These are phyloP conservation scores for Daktulosphaira vitifoliae DNA, from an alignment of 1,140 invertebrate species.

Conservation along the genomic window DNA sequence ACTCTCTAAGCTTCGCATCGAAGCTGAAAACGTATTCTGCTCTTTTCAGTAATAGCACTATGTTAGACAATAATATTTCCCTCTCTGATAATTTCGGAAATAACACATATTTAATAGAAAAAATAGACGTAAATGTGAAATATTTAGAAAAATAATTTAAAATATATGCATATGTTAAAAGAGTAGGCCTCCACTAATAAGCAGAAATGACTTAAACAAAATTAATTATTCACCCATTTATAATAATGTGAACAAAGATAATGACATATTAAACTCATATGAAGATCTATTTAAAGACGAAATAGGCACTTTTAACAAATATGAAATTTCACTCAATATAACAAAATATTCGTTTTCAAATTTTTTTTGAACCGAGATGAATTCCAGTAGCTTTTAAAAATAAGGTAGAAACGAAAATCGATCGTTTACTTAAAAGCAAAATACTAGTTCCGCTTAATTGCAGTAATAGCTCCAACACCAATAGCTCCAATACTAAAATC, in stretches of 20 bases:
- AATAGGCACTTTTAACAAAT: too few species aligned
- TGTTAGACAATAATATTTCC: neutral
- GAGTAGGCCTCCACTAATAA: neutral
- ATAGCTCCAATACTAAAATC: conserved; percentile 43
- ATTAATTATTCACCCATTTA: too few species aligned
- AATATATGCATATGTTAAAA: neutral
- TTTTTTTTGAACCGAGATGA: conserved; percentile 41
- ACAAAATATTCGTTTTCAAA: too few species aligned
- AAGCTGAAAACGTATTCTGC: too few species aligned
- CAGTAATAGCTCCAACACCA: conserved; percentile 44
- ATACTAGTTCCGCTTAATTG: conserved; percentile 38
- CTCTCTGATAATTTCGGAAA: neutral
- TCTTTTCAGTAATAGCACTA: too few species aligned
- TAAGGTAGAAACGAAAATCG: too few species aligned
- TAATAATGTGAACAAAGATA: too few species aligned
- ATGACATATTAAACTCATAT: too few species aligned
- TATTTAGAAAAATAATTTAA: neutral
- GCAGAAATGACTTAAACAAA: neutral
- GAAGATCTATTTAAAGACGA: too few species aligned
- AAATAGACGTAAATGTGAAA: neutral
- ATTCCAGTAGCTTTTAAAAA: conserved; percentile 44
- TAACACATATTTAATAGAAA: neutral
- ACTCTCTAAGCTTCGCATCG: too few species aligned
- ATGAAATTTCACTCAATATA: too few species aligned
- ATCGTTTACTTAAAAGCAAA: conserved; percentile 33